A percentile compares a stretch with the other conserved stretches of the same genome.
Evolutionary conservation across 2,888 invertebrate genomes (phyloP).

Genomic region (Polia nebulosa): DNA sequence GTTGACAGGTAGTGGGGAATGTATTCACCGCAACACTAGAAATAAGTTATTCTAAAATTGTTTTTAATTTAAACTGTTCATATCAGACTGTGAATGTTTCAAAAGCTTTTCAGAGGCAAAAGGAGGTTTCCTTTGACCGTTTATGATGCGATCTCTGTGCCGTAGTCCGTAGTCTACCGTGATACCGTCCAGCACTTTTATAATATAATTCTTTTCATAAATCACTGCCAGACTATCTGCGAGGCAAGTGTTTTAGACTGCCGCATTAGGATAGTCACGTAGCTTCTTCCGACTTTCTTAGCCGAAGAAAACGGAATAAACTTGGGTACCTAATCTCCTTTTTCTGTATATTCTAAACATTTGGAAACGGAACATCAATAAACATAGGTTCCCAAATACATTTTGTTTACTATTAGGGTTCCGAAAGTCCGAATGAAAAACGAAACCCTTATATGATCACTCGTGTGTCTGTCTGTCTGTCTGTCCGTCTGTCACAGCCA

Average conservation of each 20-base stretch:
- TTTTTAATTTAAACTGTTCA: background rate
- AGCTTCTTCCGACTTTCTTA: background rate
- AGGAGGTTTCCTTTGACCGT: background rate
- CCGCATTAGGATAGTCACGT: constrained; percentile 14
- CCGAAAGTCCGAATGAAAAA: too few relatives aligned
- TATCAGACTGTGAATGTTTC: constrained; percentile 3
- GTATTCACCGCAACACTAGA: background rate
- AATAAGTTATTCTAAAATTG: background rate
- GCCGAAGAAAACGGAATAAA: background rate
- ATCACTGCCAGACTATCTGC: constrained; percentile 13
- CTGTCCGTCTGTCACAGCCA: too few relatives aligned
- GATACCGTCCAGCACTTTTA: background rate
- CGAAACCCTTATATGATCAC: too few relatives aligned
- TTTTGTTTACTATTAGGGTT: too few relatives aligned
- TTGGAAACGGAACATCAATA: too few relatives aligned
- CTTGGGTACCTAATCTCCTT: too few relatives aligned
- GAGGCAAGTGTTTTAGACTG: constrained; percentile 12
- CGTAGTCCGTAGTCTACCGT: background rate
- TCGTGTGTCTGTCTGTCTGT: too few relatives aligned
- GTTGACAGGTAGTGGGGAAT: constrained; percentile 11
- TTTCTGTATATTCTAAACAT: too few relatives aligned
- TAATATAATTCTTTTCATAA: constrained; percentile 27
- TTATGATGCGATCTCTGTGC: constrained; percentile 6
- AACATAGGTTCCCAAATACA: too few relatives aligned
- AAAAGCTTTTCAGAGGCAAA: constrained; percentile 1